A percentile compares a stretch with the other conserved stretches of the same genome.
phyloP scores from a whole-genome alignment of 2,888 invertebrate species.

The Prenolepis imparis region DNA sequence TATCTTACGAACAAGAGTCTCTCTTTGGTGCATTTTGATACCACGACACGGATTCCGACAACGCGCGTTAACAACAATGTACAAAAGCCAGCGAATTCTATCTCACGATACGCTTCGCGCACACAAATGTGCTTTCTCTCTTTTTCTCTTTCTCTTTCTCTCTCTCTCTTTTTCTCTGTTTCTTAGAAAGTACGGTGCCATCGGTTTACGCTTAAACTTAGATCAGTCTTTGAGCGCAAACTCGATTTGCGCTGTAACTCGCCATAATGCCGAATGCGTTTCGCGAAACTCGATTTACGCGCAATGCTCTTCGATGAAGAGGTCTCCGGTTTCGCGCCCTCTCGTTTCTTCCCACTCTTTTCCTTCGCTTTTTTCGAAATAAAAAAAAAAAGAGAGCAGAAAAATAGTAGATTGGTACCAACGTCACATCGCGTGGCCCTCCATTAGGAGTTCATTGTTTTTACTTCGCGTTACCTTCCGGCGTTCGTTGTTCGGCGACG shows the following conservation, averaged over 20 bases:
- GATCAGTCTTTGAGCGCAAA: conserved; percentile 49
- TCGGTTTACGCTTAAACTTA: conserved; percentile 65
- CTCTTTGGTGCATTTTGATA: conserved; percentile 28
- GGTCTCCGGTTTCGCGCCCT: not conserved
- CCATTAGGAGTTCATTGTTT: conserved; percentile 38
- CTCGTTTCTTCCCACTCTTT: not conserved
- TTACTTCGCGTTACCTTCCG: conserved; percentile 25
- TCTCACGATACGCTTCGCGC: conserved; percentile 11
- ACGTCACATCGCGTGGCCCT: not conserved
- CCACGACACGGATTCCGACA: not conserved
- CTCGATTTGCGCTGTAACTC: conserved; percentile 55
- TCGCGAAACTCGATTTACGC: conserved; percentile 60
- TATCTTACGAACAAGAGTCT: not conserved
- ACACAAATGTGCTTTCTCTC: conserved; percentile 7
- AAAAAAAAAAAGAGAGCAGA: not conserved
- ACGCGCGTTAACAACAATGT: conserved; percentile 2
- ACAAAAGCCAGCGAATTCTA: conserved; percentile 17
- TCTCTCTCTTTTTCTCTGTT: not conserved
- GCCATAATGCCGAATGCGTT: conserved; percentile 54
- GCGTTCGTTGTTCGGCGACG: not conserved
- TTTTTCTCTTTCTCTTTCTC: not conserved
- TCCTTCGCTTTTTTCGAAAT: no score
- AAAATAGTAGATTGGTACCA: not conserved
- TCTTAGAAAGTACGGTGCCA: conserved; percentile 56
- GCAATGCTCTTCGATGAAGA: conserved; percentile 35